Evolutionary conservation across 2,888 invertebrate genomes (phyloP).

Genomic region (Drosophila paracracens): DNA sequence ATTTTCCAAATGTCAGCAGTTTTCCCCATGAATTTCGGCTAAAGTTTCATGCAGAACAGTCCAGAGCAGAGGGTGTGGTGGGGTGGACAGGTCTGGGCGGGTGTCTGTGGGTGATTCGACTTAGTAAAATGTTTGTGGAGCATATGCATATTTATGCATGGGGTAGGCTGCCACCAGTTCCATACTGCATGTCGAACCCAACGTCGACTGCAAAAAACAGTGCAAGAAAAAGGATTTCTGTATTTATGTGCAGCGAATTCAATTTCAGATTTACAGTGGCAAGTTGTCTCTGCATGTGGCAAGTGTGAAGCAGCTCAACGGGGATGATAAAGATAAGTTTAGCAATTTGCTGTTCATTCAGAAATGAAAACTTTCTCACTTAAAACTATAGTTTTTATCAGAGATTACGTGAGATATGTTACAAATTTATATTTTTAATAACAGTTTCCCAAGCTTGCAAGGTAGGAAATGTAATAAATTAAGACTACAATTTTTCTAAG

Average conservation of each 20-base stretch:
- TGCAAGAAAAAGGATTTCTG: constrained; percentile 18
- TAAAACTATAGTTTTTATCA: background rate
- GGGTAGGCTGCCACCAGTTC: constrained; percentile 50
- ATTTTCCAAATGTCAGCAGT: constrained; percentile 73
- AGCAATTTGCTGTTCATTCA: background rate
- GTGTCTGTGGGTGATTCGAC: constrained; percentile 20
- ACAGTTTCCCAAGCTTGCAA: background rate
- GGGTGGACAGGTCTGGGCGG: background rate
- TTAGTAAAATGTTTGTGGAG: constrained; percentile 70
- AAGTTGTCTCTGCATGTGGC: constrained; percentile 4
- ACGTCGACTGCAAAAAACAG: constrained; percentile 5
- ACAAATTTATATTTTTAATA: background rate
- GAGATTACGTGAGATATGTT: background rate
- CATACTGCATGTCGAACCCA: constrained; percentile 6
- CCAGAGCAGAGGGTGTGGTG: background rate
- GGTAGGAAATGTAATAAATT: no score
- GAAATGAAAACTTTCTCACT: background rate
- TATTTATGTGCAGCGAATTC: constrained; percentile 30
- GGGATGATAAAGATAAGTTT: background rate
- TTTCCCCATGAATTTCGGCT: constrained; percentile 68
- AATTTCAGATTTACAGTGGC: constrained; percentile 23
- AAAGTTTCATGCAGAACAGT: constrained; percentile 31
- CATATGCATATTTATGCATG: constrained; percentile 66
- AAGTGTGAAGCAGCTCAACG: background rate
- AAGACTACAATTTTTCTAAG: background rate